phyloP scores from a whole-genome alignment of 1,140 invertebrate genomes.

The Thaumetopoea pityocampa region DNA sequence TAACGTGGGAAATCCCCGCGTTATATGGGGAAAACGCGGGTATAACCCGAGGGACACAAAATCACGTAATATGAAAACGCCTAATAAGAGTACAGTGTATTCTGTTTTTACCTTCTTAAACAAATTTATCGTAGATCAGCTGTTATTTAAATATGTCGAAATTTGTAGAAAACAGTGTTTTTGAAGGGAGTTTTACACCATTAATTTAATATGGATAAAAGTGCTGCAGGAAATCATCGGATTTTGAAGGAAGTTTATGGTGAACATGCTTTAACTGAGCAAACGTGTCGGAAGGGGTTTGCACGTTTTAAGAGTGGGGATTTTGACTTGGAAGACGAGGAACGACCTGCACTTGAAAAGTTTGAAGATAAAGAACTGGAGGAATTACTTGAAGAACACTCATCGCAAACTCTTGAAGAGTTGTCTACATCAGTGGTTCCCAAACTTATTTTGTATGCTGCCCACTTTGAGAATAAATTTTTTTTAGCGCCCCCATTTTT shows the following conservation, averaged over 20 bases:
- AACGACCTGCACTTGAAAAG: neutral
- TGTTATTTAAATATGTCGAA: neutral
- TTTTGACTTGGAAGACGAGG: neutral
- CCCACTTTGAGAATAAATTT: too few relatives aligned
- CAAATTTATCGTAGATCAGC: too few relatives aligned
- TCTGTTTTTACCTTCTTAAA: too few relatives aligned
- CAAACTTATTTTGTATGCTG: too few relatives aligned
- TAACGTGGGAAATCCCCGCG: too few relatives aligned
- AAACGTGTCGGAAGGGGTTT: neutral
- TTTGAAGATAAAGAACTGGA: slow-evolving; percentile 1
- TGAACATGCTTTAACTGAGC: slow-evolving; percentile 1
- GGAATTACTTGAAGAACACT: neutral
- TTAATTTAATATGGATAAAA: slow-evolving; percentile 2
- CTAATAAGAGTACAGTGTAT: too few relatives aligned
- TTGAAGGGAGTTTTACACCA: neutral
- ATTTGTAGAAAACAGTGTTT: slow-evolving; percentile 1
- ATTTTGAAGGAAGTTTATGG: slow-evolving; percentile 1
- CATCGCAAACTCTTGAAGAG: neutral
- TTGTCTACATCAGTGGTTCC: neutral
- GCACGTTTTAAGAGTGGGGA: neutral
- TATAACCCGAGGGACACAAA: too few relatives aligned
- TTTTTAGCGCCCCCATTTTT: too few relatives aligned
- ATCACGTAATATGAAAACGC: too few relatives aligned
- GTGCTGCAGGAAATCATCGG: neutral
- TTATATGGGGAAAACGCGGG: too few relatives aligned